Evolutionary conservation across 2,888 invertebrate species (phyloP), one percentile per base, ranked within the genome.

Genomic region (Antheraea assamensis): DNA sequence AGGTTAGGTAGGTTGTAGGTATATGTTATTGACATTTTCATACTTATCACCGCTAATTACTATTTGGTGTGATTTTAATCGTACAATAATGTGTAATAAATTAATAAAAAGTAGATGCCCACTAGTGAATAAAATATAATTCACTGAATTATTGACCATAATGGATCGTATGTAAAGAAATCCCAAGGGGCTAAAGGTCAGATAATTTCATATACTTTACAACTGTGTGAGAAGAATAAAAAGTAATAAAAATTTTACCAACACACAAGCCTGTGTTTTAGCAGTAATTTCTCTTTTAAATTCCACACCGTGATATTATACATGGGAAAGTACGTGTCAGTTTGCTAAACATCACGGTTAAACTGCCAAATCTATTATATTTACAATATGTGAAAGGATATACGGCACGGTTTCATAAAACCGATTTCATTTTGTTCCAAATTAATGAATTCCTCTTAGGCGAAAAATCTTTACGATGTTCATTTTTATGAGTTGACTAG

Each of bases 321-420:
- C 35, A 68, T 68, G 68, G 68, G 68, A 68, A 68, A 68, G 68
- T 68, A 68, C 35, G 68, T 68, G 21, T n/a, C 31, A 35, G 35
- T 68, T 35, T 68, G 68, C 31, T 35, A 68, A 68, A 68, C 35
- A 35, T 66, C 66, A 66, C 66, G 19, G 66, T 35, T 31, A 31
- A 35, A 35, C 68, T n/a, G n/a, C 68, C 68, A n/a, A 68, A 35
- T 35, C 61, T 30, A 64, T 30, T 17, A 64, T 64, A 64, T 64
- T 64, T 27, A 64, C 61, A 64, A 64, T 64, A 30, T 30, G 61
- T 30, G 61, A 64, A 64, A 64, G 61, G 61, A 64, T 64, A 30
- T 64, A 64, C 30, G 61, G 30, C 30, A 64, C 17, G 61, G 30
- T 58, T 64, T 30, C 61, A 30, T 64, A 64, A 64, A 64, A 64